Percentiles rank a stretch among this genome's conserved stretches.
These are phyloP conservation scores for Parapsyche elsis DNA, from an alignment of 1,140 invertebrate genomes.

Conservation along the genomic window DNA sequence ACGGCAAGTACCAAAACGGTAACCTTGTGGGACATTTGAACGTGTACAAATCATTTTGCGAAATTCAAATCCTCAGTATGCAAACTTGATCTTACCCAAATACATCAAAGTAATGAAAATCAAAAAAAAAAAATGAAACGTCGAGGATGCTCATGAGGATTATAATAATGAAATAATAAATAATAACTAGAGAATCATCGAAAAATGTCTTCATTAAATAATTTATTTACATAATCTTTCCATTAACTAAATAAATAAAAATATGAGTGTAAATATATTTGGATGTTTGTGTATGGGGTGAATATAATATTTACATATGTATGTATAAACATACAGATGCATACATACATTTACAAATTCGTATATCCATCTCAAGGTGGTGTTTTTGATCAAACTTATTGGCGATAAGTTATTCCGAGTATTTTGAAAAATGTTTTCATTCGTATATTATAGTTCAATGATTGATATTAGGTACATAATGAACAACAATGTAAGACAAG, in stretches of 20 bases:
- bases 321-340: not conserved
- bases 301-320: not conserved
- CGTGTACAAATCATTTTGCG: no score
- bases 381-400: constrained; percentile 1
- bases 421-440: not conserved
- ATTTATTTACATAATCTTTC: constrained; percentile 24
- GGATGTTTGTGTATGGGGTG: not conserved
- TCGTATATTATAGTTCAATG: not conserved
- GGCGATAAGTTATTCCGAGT: not conserved
- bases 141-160: no score
- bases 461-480: not conserved
- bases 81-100: no score
- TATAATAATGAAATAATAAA: no score
- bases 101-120: no score
- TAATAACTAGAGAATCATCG: no score
- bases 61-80: no score
- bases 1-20: no score
- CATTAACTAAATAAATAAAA: constrained; percentile 5
- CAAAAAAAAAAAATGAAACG: no score
- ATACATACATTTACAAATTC: constrained; percentile 4
- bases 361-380: not conserved
- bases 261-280: constrained; percentile 11
- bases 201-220: constrained; percentile 32
- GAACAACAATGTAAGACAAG: not conserved
- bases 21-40: no score